Base-by-base conservation (phyloP, 30 jellyfish, hydroid and myxozoan genomes). In the Sanderia malayensis region DNA sequence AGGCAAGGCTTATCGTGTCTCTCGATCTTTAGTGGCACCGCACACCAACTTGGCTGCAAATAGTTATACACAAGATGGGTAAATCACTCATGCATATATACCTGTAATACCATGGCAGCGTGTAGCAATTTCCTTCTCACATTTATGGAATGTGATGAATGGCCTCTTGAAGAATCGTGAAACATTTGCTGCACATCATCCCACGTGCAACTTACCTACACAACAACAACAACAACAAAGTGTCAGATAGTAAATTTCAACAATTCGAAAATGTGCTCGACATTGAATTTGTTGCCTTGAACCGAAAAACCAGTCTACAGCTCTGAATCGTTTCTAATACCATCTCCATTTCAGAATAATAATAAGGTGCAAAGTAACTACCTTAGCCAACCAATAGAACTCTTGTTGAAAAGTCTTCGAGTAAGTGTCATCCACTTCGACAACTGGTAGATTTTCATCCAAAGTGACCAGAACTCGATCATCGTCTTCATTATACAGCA, bases 311-410 rank as follows among this genome's bases (percentile, higher is more conserved):
- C n/a, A n/a, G n/a, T n/a, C n/a, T n/a, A n/a, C n/a, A n/a, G n/a
- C n/a, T n/a, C n/a, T n/a, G n/a, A n/a, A n/a, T n/a, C n/a, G n/a
- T n/a, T n/a, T n/a, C n/a, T n/a, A n/a, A n/a, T n/a, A n/a, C n/a
- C n/a, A n/a, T n/a, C n/a, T n/a, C n/a, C n/a, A n/a, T n/a, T n/a
- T n/a, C n/a, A n/a, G n/a, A n/a, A n/a, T n/a, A n/a, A n/a, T n/a
- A n/a, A n/a, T n/a, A n/a, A n/a, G n/a, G n/a, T n/a, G 64, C 23
- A 24, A 49, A 18, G 18, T 49, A 64, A 28, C 4, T 76, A 91
- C 98, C 98, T 92, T 92, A 46, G 98, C 84, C 22, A 92, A 84
- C 98, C 98, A 92, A 80, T 84, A 92, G 61, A 82, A 92, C 59
- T 92, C 98, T 62, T 92, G 98, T 0, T 80, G 31, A 61, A 92